Evolutionary conservation across 2,888 invertebrate genomes (phyloP).

Genomic region (Hirtodrosophila trivittata): DNA sequence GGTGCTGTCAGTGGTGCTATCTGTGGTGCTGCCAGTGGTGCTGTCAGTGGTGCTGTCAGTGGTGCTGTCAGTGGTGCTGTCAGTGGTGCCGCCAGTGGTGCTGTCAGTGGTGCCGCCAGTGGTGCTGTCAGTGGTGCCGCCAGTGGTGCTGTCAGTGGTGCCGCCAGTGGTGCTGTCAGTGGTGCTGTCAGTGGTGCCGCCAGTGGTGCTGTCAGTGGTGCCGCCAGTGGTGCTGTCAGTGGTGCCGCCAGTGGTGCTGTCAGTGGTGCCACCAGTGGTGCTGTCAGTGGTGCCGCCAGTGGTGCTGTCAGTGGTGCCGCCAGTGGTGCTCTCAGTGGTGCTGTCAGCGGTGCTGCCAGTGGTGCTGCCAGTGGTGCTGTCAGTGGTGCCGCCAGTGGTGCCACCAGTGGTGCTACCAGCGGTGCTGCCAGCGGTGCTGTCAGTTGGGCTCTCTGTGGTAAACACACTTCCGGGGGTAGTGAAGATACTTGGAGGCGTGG

Average conservation of each 20-base stretch:
- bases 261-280: not conserved
- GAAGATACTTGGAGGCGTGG: not conserved
- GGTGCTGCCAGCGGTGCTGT: too few relatives aligned
- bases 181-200: too few relatives aligned
- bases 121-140: constrained; percentile 11
- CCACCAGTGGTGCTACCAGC: too few relatives aligned
- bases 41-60: constrained; percentile 6
- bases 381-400: too few relatives aligned
- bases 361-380: too few relatives aligned
- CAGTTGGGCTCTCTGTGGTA: not conserved
- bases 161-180: too few relatives aligned
- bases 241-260: too few relatives aligned
- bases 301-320: constrained; percentile 10
- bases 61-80: constrained; percentile 10
- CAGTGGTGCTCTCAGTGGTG: constrained; percentile 13
- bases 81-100: not conserved
- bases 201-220: constrained; percentile 9
- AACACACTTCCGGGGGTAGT: not conserved
- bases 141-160: too few relatives aligned
- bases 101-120: constrained; percentile 10
- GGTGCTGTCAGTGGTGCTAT: too few relatives aligned
- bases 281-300: not conserved
- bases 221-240: too few relatives aligned
- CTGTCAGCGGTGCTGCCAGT: not conserved
- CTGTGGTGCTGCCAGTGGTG: not conserved